These are phyloP conservation scores for Ferrisia virgata DNA, from an alignment of 2,888 invertebrate genomes.

Conservation along the genomic window DNA sequence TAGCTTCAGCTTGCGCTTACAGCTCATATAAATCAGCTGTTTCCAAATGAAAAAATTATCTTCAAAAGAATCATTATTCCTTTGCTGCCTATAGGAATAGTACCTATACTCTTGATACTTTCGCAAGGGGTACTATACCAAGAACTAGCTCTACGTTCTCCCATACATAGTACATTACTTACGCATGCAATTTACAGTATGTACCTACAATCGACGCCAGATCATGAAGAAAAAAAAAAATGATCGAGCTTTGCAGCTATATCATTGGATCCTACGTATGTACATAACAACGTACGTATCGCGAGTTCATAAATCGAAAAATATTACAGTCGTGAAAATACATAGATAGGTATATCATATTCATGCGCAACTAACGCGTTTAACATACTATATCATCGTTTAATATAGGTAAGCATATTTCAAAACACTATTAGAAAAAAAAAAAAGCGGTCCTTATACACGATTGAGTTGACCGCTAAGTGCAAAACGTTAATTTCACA, in stretches of 20 bases:
- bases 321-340: not conserved
- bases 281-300: too few species aligned
- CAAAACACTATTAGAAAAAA: not conserved
- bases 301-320: constrained; percentile 1
- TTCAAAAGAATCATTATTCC: too few species aligned
- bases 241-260: not conserved
- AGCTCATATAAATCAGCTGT: too few species aligned
- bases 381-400: not conserved
- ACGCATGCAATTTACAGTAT: too few species aligned
- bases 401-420: not conserved
- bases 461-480: constrained; percentile 3
- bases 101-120: too few species aligned
- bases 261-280: not conserved
- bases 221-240: not conserved
- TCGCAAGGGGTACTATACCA: too few species aligned
- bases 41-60: too few species aligned
- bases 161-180: too few species aligned
- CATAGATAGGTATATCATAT: not conserved
- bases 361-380: not conserved
- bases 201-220: not conserved
- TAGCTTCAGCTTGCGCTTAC: too few species aligned
- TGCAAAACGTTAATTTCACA: constrained; percentile 11
- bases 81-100: too few species aligned
- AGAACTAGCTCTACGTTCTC: too few species aligned
- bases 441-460: constrained; percentile 10